Conservation (phyloP, 2,797 vertebrate species). For the Macropodus opercularis region DNA sequence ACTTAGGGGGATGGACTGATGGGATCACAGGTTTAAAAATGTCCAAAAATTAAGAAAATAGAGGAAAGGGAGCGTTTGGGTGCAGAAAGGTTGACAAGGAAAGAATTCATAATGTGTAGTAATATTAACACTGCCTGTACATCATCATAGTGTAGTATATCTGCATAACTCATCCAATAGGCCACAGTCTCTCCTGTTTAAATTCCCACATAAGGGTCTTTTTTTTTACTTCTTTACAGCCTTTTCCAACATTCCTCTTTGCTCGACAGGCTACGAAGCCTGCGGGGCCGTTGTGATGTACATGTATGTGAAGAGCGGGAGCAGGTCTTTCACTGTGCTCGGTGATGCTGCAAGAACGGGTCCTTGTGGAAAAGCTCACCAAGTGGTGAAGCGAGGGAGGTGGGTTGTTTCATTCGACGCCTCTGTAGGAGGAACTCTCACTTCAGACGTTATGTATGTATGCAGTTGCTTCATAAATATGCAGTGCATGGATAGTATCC, state of each 20-base stretch:
- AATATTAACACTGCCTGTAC: conserved; percentile 39
- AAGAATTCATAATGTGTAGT: too few relatives aligned
- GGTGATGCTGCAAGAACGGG: conserved; percentile 51
- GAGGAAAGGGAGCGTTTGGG: conserved; percentile 5
- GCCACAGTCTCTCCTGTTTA: conserved; percentile 3
- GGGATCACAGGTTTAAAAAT: conserved; percentile 20
- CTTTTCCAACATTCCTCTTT: conserved; percentile 52
- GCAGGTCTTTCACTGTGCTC: conserved; percentile 46
- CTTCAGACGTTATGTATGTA: neutral
- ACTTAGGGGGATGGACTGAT: conserved; percentile 14
- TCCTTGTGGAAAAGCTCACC: conserved; percentile 17
- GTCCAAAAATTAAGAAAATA: neutral
- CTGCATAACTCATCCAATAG: conserved; percentile 9
- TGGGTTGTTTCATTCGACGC: neutral
- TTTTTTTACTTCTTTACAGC: neutral
- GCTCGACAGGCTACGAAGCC: conserved; percentile 47
- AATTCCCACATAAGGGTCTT: neutral
- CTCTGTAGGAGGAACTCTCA: conserved; percentile 1
- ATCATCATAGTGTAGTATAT: conserved; percentile 3
- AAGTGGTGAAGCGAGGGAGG: neutral
- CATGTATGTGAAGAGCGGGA: conserved; percentile 38
- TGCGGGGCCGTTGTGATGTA: conserved; percentile 39
- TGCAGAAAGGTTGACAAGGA: neutral
- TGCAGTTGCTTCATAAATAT: neutral
- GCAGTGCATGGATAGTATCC: neutral